These are phyloP conservation scores for Sturmia bella DNA, from an alignment of 2,888 invertebrate genomes.

Conservation along the genomic window DNA sequence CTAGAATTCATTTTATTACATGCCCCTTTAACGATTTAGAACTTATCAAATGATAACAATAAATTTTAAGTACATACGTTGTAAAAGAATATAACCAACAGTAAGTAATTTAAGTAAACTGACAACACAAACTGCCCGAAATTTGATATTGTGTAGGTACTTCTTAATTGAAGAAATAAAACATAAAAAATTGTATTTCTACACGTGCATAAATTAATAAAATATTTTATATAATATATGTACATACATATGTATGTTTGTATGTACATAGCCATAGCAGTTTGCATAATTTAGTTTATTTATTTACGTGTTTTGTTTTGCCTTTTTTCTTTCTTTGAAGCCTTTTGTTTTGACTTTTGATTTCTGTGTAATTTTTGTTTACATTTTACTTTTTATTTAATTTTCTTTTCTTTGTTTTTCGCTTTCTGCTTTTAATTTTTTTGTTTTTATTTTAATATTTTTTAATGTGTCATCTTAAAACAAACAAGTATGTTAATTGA, in stretches of 20 bases:
- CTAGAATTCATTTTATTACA: too few species aligned
- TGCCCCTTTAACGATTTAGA: too few species aligned
- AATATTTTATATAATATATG: not conserved
- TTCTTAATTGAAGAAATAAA: slow-evolving; percentile 3
- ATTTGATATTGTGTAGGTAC: slow-evolving; percentile 9
- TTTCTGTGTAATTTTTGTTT: slow-evolving; percentile 38
- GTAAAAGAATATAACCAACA: slow-evolving; percentile 1
- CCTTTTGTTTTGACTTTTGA: slow-evolving; percentile 14
- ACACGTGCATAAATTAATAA: too few species aligned
- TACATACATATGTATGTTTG: not conserved
- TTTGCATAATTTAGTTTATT: not conserved
- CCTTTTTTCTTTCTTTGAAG: slow-evolving; percentile 10
- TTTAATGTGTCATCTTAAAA: slow-evolving; percentile 58
- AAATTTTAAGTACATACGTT: not conserved
- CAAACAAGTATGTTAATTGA: slow-evolving; percentile 45
- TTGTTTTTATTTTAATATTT: slow-evolving; percentile 40
- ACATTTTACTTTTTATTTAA: slow-evolving; percentile 7
- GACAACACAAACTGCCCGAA: too few species aligned
- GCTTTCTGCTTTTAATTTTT: slow-evolving; percentile 25
- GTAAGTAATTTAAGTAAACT: not conserved
- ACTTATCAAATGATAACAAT: too few species aligned
- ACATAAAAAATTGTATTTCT: not conserved
- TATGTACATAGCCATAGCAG: not conserved
- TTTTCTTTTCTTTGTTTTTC: slow-evolving; percentile 29
- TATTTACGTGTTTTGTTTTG: slow-evolving; percentile 1